A percentile compares a stretch with the other conserved stretches of the same genome.
phyloP scores from a whole-genome alignment of 2,113 vertebrate species.

The Myotis yumanensis region DNA sequence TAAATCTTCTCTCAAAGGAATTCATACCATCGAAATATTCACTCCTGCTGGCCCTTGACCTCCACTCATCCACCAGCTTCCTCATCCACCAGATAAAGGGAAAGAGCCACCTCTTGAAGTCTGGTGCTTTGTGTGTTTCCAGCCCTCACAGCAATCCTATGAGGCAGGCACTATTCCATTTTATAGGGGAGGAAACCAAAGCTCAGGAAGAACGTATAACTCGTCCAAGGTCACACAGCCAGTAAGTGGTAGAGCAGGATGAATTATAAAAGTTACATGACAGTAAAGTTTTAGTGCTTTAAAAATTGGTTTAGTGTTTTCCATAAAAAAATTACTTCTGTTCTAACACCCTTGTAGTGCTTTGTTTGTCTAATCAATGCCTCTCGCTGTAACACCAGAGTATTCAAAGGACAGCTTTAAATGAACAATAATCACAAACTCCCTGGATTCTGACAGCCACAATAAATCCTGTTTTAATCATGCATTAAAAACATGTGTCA shows the following conservation, averaged over 20 bases:
- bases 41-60: not conserved
- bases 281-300: slow-evolving; percentile 4
- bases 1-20: not conserved
- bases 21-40: not conserved
- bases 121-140: not conserved
- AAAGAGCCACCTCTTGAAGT: not conserved
- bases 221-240: not conserved
- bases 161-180: not conserved
- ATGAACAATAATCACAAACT: slow-evolving; percentile 39
- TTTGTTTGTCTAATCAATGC: slow-evolving; percentile 19
- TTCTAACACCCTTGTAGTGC: not conserved
- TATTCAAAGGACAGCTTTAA: slow-evolving; percentile 45
- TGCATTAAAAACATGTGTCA: slow-evolving; percentile 59
- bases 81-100: not conserved
- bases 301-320: not conserved
- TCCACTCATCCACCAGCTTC: not conserved
- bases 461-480: slow-evolving; percentile 59
- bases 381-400: slow-evolving; percentile 23
- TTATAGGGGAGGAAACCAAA: not conserved
- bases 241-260: not conserved
- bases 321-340: slow-evolving; percentile 20
- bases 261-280: not conserved
- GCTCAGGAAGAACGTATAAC: not conserved
- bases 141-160: not conserved
- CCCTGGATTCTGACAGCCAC: slow-evolving; percentile 35